Conservation (phyloP, 2,888 invertebrate genomes). For the Muschampia plurimacula region DNA sequence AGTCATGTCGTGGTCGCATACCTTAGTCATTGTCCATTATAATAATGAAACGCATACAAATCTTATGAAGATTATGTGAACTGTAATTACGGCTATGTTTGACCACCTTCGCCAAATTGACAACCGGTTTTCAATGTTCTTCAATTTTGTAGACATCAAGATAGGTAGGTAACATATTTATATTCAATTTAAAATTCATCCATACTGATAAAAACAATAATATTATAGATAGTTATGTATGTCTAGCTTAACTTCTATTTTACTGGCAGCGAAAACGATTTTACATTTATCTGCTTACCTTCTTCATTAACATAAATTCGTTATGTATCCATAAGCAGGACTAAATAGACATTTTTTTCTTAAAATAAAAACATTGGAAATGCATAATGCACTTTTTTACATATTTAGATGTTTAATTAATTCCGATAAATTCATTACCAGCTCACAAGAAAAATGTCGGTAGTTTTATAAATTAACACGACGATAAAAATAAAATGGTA, state of each 20-base stretch:
- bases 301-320: neutral
- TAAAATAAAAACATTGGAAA: too few relatives aligned
- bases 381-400: too few relatives aligned
- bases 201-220: neutral
- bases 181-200: constrained; percentile 3
- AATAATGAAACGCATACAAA: too few relatives aligned
- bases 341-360: too few relatives aligned
- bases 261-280: neutral
- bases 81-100: constrained; percentile 1
- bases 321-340: neutral
- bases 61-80: neutral
- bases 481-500: neutral
- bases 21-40: too few relatives aligned
- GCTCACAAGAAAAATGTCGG: neutral
- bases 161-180: neutral
- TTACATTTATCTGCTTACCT: neutral
- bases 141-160: neutral
- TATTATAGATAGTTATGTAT: neutral
- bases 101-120: neutral
- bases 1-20: too few relatives aligned
- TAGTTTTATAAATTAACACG: neutral
- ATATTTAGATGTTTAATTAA: neutral
- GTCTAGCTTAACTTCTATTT: neutral
- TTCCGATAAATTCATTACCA: neutral
- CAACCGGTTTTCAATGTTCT: neutral